Percentiles rank a stretch among this genome's conserved stretches.
These are phyloP conservation scores for Falco punctatus DNA, from an alignment of 2,113 vertebrate genomes.

Conservation along the genomic window DNA sequence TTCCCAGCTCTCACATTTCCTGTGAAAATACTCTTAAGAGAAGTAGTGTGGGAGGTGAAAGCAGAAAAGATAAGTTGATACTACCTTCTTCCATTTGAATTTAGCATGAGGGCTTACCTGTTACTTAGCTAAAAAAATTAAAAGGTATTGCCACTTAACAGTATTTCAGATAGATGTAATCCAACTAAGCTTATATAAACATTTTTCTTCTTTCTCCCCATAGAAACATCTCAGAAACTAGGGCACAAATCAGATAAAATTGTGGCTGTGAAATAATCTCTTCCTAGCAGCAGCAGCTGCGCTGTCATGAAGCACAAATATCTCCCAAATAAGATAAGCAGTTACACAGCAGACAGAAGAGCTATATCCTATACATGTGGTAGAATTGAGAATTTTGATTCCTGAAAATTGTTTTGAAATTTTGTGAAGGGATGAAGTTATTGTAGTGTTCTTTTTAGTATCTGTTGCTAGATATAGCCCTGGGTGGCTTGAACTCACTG, in stretches of 20 bases:
- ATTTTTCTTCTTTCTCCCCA: background rate
- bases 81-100: background rate
- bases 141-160: background rate
- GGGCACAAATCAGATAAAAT: conserved; percentile 25
- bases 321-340: conserved; percentile 11
- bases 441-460: background rate
- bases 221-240: background rate
- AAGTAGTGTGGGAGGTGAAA: background rate
- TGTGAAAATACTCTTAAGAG: background rate
- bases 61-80: background rate
- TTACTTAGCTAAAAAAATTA: background rate
- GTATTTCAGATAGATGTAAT: background rate
- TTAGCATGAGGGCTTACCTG: background rate
- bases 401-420: background rate
- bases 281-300: background rate
- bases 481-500: background rate
- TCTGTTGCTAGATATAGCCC: background rate
- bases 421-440: background rate
- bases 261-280: conserved; percentile 12
- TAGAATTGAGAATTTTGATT: background rate
- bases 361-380: background rate
- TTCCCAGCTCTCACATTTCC: background rate
- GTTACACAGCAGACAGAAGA: background rate
- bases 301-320: background rate
- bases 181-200: background rate